Base-by-base conservation (phyloP, 1,140 invertebrate species). In the Dysdera silvatica region DNA sequence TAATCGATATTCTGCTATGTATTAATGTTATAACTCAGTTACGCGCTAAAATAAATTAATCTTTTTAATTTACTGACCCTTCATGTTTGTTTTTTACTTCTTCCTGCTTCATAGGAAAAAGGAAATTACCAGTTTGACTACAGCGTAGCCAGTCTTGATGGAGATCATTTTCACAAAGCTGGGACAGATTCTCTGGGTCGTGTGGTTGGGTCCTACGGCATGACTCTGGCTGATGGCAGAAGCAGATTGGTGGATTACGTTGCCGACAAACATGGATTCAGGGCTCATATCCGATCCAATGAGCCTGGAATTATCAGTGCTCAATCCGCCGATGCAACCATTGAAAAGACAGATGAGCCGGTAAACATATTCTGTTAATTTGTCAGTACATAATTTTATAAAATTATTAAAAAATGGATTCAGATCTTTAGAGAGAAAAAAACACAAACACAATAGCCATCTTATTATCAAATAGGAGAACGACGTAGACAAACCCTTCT, bases 111-210 rank as follows among this genome's bases (percentile, higher is more conserved):
- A n/a, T n/a, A n/a, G n/a, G n/a, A n/a, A n/a, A n/a, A n/a, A n/a
- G 68, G 68, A 4, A 69, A 69, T 24, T 69, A 69, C 18, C 51
- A 59, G 14, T 69, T 69, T 53, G 68, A 67, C 20, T 69, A 69
- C 28, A 48, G 41, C 8, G 67, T 68, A 4, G 52, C 60, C 28
- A 59, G 69, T 29, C 37, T 12, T 28, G 53, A 66, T 26, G 63
- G 62, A 18, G 59, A 66, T 16, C 62, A 66, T 7, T 61, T 61
- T 40, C 64, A 67, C 20, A 61, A 59, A 14, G 68, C 69, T 57
- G 58, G 43, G 2, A 63, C 60, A 5, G 68, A 69, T 49, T 48
- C 43, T 3, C 16, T 60, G 0, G 68, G 68, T 12, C 40, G 64
- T 16, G 63, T 66, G 0, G 26, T 69, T 12, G 68, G 68, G 12